phyloP scores from a whole-genome alignment of 2,113 vertebrate species.

The Cnemophilus loriae region DNA sequence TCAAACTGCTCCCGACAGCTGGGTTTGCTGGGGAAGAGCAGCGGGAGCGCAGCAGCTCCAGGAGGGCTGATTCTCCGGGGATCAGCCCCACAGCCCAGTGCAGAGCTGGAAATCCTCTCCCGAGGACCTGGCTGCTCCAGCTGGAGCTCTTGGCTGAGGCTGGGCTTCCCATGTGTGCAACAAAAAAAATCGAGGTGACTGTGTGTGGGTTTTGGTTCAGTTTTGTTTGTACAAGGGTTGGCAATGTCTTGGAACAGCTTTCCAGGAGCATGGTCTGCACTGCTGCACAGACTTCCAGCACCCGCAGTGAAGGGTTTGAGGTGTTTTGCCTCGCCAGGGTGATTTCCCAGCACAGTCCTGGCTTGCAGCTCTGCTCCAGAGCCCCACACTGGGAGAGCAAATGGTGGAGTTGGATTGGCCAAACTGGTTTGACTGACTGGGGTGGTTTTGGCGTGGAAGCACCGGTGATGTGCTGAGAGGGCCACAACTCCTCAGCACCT shows the following conservation, averaged over 20 bases:
- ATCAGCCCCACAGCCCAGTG: not conserved
- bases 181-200: not conserved
- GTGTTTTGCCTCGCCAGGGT: not conserved
- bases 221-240: not conserved
- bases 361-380: not conserved
- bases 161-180: not conserved
- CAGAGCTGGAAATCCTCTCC: not conserved
- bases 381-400: not conserved
- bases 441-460: not conserved
- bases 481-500: not conserved
- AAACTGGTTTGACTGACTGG: not conserved
- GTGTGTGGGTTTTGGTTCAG: not conserved
- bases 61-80: rapidly evolving
- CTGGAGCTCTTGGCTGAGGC: not conserved
- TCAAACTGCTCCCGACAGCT: not conserved
- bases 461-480: rapidly evolving
- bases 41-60: rapidly evolving
- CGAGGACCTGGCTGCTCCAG: not conserved
- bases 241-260: not conserved
- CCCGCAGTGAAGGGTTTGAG: not conserved
- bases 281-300: not conserved
- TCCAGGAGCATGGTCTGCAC: rapidly evolving
- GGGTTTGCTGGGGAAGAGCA: not conserved
- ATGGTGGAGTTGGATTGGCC: not conserved
- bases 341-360: not conserved